Percentiles rank a stretch among this genome's conserved stretches.
phyloP scores from a whole-genome alignment of 2,113 vertebrate species.

The Stigmatopora argus region DNA sequence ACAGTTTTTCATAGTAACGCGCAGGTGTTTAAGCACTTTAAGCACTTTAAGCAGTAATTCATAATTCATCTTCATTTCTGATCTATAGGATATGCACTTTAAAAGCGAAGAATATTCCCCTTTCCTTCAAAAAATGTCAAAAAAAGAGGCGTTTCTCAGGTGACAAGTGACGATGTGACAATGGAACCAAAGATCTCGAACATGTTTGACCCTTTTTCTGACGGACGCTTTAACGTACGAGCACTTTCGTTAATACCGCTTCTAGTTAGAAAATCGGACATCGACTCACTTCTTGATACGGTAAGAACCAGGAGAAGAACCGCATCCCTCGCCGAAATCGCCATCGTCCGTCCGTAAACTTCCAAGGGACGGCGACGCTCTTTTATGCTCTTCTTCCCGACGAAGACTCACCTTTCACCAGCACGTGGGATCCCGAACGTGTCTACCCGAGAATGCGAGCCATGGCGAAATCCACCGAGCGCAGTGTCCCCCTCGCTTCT shows the following conservation, averaged over 20 bases:
- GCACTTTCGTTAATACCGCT: background rate
- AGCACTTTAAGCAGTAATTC: constrained; percentile 29
- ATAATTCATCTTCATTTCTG: constrained; percentile 17
- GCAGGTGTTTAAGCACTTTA: no score
- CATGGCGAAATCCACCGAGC: constrained; percentile 19
- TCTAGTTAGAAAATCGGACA: constrained; percentile 7
- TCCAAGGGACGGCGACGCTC: constrained; percentile 22
- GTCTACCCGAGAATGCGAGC: constrained; percentile 18
- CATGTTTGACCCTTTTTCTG: constrained; percentile 1
- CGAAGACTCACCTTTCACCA: no score
- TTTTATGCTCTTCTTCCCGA: background rate
- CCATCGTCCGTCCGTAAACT: constrained; percentile 62
- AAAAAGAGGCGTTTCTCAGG: background rate
- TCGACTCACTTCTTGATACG: constrained; percentile 58
- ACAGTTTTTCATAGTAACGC: no score
- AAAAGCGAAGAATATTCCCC: background rate
- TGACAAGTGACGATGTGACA: background rate
- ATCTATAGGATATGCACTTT: background rate
- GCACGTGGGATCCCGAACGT: background rate
- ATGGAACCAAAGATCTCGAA: background rate
- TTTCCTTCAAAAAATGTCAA: background rate
- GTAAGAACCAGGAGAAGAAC: constrained; percentile 59
- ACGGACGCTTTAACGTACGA: constrained; percentile 16
- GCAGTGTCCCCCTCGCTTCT: constrained; percentile 12
- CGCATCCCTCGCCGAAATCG: constrained; percentile 55